phyloP scores from a whole-genome alignment of 2,888 invertebrate genomes.

The Phorcus lineatus region DNA sequence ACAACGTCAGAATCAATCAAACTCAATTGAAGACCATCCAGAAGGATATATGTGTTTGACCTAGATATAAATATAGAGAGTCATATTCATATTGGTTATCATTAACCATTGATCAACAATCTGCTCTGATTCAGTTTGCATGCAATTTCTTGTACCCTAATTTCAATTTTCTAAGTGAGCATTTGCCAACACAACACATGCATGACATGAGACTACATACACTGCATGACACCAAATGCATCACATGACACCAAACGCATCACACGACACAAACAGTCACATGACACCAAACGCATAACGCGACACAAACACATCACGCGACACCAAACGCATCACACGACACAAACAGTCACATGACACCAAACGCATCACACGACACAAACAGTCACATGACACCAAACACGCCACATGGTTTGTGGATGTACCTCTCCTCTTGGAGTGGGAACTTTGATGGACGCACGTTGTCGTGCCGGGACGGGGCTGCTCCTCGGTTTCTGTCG shows the following conservation, averaged over 20 bases:
- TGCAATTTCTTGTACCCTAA: too few species aligned
- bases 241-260: not conserved
- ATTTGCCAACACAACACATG: too few species aligned
- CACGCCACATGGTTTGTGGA: not conserved
- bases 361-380: not conserved
- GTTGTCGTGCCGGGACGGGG: slow-evolving; percentile 11
- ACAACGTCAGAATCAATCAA: not conserved
- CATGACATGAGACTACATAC: too few species aligned
- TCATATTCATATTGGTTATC: too few species aligned
- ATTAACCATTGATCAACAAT: too few species aligned
- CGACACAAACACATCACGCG: not conserved
- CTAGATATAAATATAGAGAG: too few species aligned
- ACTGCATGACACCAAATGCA: too few species aligned
- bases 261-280: too few species aligned
- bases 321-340: not conserved
- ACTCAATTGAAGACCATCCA: not conserved
- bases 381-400: not conserved
- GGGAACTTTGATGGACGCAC: slow-evolving; percentile 14
- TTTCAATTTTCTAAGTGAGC: too few species aligned
- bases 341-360: not conserved
- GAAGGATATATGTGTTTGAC: too few species aligned
- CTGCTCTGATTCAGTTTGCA: too few species aligned
- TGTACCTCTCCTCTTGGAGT: slow-evolving; percentile 24
- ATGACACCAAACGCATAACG: too few species aligned
- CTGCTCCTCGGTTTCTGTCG: not conserved